A percentile compares a stretch with the other conserved stretches of the same genome.
phyloP scores from a whole-genome alignment of 1,140 invertebrate species.

The Belonocnema kinseyi region DNA sequence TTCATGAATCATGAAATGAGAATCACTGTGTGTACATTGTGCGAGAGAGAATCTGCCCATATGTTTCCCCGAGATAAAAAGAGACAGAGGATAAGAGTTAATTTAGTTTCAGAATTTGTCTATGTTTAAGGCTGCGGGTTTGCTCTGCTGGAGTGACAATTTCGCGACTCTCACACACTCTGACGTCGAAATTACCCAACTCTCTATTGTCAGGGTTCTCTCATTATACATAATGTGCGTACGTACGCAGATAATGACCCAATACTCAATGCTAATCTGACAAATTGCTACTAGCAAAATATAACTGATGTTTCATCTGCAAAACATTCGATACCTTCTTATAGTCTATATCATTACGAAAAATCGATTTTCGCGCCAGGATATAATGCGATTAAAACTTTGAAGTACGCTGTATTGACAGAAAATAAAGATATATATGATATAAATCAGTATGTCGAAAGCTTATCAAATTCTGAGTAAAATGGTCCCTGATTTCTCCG shows the following conservation, averaged over 20 bases:
- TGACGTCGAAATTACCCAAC: conserved; percentile 18
- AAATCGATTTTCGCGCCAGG: too few species aligned
- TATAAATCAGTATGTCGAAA: too few species aligned
- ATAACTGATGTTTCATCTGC: too few species aligned
- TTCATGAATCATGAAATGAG: too few species aligned
- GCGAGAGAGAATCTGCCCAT: not conserved
- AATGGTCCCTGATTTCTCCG: too few species aligned
- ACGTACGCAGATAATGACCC: not conserved
- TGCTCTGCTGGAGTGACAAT: conserved; percentile 26
- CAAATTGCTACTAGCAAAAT: not conserved
- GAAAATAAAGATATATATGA: too few species aligned
- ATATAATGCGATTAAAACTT: too few species aligned
- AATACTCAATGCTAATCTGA: not conserved
- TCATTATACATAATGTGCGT: not conserved
- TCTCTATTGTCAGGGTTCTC: conserved; percentile 25
- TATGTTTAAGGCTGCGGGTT: conserved; percentile 26
- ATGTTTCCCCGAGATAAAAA: not conserved
- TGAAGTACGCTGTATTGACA: too few species aligned
- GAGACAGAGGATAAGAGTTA: not conserved
- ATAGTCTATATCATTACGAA: too few species aligned
- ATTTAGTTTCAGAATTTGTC: conserved; percentile 27
- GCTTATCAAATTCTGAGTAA: too few species aligned
- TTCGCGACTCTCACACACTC: conserved; percentile 16
- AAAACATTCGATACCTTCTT: too few species aligned
- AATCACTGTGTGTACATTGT: too few species aligned